A percentile compares a stretch with the other conserved stretches of the same genome.
Evolutionary conservation across 2,797 vertebrate species (phyloP).

Genomic region (Eulemur mongoz): DNA sequence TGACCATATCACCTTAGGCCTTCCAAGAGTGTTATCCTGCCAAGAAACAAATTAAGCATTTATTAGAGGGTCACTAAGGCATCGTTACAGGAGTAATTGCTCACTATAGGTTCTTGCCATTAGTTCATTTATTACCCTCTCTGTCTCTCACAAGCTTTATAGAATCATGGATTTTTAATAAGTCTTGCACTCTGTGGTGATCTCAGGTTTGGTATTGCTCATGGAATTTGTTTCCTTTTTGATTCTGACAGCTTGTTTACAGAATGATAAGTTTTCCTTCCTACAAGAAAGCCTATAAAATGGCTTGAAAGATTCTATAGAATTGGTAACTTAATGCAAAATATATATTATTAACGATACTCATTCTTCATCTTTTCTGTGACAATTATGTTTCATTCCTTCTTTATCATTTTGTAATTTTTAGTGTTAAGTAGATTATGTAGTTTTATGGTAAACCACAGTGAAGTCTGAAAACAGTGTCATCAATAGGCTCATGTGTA

Average conservation of each 20-base stretch:
- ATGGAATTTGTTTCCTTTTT: slow-evolving; percentile 46
- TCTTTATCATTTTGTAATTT: slow-evolving; percentile 8
- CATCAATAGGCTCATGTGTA: no score
- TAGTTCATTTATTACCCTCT: slow-evolving; percentile 67
- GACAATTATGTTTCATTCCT: neutral
- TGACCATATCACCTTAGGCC: slow-evolving; percentile 55
- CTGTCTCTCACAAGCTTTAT: slow-evolving; percentile 47
- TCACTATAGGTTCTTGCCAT: slow-evolving; percentile 59
- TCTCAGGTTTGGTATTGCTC: slow-evolving; percentile 53
- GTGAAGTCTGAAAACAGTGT: neutral
- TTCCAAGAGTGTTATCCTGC: slow-evolving; percentile 62
- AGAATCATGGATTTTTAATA: slow-evolving; percentile 61
- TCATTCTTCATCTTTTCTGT: neutral
- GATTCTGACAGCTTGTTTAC: slow-evolving; percentile 38
- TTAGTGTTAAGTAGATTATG: neutral
- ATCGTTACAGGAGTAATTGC: slow-evolving; percentile 54
- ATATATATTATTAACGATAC: neutral
- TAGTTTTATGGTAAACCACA: neutral
- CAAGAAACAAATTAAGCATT: slow-evolving; percentile 74
- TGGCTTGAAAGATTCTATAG: neutral
- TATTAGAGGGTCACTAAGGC: slow-evolving; percentile 70
- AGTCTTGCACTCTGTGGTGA: slow-evolving; percentile 21
- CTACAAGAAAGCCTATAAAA: slow-evolving; percentile 25
- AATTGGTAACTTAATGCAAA: slow-evolving; percentile 4
- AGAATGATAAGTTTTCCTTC: neutral